Percentiles rank a stretch among this genome's conserved stretches.
Evolutionary conservation across 2,113 vertebrate genomes (phyloP).

Genomic region (Forbesichthys agassizii): DNA sequence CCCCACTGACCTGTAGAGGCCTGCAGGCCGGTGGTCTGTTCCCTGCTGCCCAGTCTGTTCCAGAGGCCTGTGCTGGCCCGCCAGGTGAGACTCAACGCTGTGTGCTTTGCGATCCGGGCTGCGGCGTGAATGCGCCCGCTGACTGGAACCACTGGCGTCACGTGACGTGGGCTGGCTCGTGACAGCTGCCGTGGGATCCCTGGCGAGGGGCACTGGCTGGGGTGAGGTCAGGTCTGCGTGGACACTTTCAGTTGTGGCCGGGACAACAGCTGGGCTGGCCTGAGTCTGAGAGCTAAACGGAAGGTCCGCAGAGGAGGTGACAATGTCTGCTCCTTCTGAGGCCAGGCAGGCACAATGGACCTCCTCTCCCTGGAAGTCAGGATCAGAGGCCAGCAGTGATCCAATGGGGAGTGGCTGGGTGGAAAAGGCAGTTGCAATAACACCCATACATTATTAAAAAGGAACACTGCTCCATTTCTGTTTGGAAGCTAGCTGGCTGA

Average conservation of each 20-base stretch:
- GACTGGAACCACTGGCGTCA: background rate
- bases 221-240: background rate
- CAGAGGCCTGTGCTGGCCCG: background rate
- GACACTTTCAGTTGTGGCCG: constrained; percentile 11
- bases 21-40: constrained; percentile 6
- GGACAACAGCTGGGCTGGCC: background rate
- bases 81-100: constrained; percentile 18
- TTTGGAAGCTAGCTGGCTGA: no score
- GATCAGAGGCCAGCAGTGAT: constrained; percentile 35
- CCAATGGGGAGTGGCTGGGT: constrained; percentile 35
- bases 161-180: background rate
- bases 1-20: background rate
- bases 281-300: constrained; percentile 48
- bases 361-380: constrained; percentile 30
- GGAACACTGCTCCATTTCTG: no score
- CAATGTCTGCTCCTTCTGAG: constrained; percentile 37
- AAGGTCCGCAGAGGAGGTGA: constrained; percentile 29
- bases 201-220: constrained; percentile 6
- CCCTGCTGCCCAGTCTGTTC: constrained; percentile 16
- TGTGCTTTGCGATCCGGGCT: constrained; percentile 8
- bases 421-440: background rate
- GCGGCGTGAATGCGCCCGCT: background rate
- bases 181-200: background rate
- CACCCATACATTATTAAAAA: no score
- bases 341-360: constrained; percentile 30